These are phyloP conservation scores for Phalloptychus januarius DNA, from an alignment of 2,797 vertebrate species.

Conservation along the genomic window DNA sequence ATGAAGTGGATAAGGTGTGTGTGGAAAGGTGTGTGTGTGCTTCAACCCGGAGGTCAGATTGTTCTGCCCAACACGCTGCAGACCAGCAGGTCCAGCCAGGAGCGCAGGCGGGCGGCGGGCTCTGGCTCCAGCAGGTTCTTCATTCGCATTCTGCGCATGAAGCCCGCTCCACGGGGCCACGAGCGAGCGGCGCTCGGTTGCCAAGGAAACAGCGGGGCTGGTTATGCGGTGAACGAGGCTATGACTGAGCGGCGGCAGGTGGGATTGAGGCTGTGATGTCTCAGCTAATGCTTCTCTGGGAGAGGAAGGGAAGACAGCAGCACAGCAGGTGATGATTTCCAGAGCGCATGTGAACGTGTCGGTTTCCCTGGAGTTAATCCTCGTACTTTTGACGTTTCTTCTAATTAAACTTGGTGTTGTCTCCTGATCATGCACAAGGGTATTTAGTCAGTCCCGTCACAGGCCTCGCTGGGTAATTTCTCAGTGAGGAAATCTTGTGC, in stretches of 20 bases:
- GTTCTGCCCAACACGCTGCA: constrained; percentile 43
- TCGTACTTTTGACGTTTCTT: constrained; percentile 25
- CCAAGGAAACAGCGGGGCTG: constrained; percentile 69
- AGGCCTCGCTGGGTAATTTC: constrained; percentile 19
- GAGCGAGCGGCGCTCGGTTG: constrained; percentile 52
- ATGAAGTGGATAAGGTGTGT: background rate
- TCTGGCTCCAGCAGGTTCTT: constrained; percentile 26
- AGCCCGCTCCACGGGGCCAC: constrained; percentile 15
- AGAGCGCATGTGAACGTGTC: background rate
- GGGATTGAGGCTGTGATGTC: constrained; percentile 63
- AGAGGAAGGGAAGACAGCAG: constrained; percentile 49
- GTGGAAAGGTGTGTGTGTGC: constrained; percentile 34
- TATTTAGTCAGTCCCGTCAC: constrained; percentile 36
- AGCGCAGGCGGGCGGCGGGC: background rate
- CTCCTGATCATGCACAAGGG: constrained; percentile 32
- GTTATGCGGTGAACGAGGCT: constrained; percentile 57
- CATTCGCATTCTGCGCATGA: constrained; percentile 50
- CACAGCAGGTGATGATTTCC: constrained; percentile 38
- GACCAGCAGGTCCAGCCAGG: background rate
- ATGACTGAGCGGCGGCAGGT: constrained; percentile 63
- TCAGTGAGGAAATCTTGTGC: background rate
- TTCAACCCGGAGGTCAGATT: constrained; percentile 31
- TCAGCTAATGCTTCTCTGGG: constrained; percentile 48
- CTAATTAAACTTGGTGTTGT: constrained; percentile 41
- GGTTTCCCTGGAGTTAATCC: constrained; percentile 25